These are phyloP conservation scores for Chloromyia formosa DNA, from an alignment of 2,888 invertebrate species.

Conservation along the genomic window DNA sequence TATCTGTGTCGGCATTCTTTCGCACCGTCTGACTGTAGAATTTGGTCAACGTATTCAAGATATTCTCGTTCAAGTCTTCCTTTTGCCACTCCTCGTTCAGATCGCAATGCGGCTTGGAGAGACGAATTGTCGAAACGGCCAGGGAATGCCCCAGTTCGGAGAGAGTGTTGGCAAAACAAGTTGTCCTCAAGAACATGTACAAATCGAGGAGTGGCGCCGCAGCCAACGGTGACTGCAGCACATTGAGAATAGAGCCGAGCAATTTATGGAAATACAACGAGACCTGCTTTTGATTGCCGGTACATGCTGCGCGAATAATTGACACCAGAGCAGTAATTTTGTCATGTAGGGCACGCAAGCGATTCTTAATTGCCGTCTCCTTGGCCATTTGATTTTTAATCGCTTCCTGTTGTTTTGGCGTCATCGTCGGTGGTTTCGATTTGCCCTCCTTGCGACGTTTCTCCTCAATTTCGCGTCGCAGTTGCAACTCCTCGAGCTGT, in stretches of 20 bases:
- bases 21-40: constrained; percentile 67
- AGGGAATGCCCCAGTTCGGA: constrained; percentile 69
- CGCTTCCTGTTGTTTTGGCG: constrained; percentile 92
- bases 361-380: constrained; percentile 79
- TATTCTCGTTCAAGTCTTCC: constrained; percentile 71
- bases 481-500: constrained; percentile 92
- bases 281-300: constrained; percentile 58
- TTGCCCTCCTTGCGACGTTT: constrained; percentile 84
- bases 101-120: constrained; percentile 83
- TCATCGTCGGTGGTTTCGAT: constrained; percentile 75
- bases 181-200: constrained; percentile 69
- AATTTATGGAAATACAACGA: constrained; percentile 59
- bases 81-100: constrained; percentile 80
- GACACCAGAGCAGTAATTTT: constrained; percentile 58
- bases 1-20: constrained; percentile 57
- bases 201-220: constrained; percentile 73
- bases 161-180: constrained; percentile 66
- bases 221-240: constrained; percentile 80
- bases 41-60: constrained; percentile 70
- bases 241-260: constrained; percentile 57
- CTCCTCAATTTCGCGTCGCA: constrained; percentile 91
- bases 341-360: constrained; percentile 69
- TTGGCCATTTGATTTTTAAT: constrained; percentile 86
- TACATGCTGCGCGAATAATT: constrained; percentile 59
- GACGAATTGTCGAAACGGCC: constrained; percentile 76